A percentile compares a stretch with the other conserved stretches of the same genome.
phyloP scores from a whole-genome alignment of 2,888 invertebrate genomes.

The Rotaria macrura region DNA sequence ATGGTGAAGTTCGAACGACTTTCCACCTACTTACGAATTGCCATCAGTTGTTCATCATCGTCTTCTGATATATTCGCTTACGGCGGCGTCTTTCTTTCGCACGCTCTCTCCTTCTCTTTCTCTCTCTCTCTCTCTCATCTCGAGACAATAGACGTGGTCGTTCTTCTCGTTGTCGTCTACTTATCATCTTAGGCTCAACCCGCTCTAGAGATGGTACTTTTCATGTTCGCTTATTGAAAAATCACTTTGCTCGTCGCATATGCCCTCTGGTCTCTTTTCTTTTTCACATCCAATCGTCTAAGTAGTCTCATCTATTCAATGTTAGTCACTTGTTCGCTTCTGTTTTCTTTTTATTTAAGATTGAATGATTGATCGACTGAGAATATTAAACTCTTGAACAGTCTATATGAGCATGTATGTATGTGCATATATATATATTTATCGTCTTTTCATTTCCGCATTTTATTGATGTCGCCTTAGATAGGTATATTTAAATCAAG shows the following conservation, averaged over 20 bases:
- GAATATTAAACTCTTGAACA: neutral
- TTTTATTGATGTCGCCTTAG: neutral
- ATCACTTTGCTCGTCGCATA: neutral
- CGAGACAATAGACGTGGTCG: neutral
- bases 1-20: neutral
- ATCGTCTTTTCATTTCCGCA: neutral
- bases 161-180: neutral
- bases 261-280: slow-evolving; percentile 2
- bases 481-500: neutral
- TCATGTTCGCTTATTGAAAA: slow-evolving; percentile 11
- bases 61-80: slow-evolving; percentile 1
- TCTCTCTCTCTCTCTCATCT: neutral
- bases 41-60: neutral
- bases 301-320: slow-evolving; percentile 15
- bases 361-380: neutral
- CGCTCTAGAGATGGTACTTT: slow-evolving; percentile 2
- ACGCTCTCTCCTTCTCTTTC: neutral
- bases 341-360: slow-evolving; percentile 11
- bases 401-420: too few relatives aligned
- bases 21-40: neutral
- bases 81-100: slow-evolving; percentile 7
- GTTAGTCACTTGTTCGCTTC: slow-evolving; percentile 2
- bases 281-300: slow-evolving; percentile 7
- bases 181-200: slow-evolving; percentile 7
- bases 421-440: neutral